Evolutionary conservation across 2,888 invertebrate genomes (phyloP), one percentile per base, ranked within the genome.

Genomic region (Heteropelma amictum): DNA sequence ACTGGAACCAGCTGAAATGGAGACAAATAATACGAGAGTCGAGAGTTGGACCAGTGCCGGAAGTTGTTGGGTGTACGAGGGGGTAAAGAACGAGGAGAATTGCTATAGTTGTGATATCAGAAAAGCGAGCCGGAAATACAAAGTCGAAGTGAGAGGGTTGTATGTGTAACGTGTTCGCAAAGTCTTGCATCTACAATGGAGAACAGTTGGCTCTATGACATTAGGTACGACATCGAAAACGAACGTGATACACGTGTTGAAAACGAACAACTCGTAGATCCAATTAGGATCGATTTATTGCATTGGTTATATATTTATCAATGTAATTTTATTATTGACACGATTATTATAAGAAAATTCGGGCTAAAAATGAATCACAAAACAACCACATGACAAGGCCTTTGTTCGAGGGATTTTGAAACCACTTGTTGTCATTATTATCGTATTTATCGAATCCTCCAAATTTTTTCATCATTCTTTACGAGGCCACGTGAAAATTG

Each of bases 1-100:
- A 42, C 28, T 21, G 23, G 8, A 21, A 40, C 12, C 21, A 19
- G 28, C 10, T 28, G 58, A 38, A 49, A 49, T 33, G 45, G 10
- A 64, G 60, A 40, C 21, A 33, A 12, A 19, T 35, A 51, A 26
- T 30, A 17, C 8, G 60, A 40, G 53, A 60, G 17, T 45, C 58
- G 40, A 65, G 47, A 71, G 54, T 71, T 71, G 71, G 71, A 75
- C 70, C 8, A 56, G 49, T 75, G 75, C 71, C 75, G 71, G 67
- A 60, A 65, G 45, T 61, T 61, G 54, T 42, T 47, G 8, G 54
- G 54, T 19, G n/a, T 14, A 40, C 51, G 28, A 45, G 33, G 28
- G 69, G 17, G 40, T 45, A 38, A 65, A 54, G 45, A 35, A 56
- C 56, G 56, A 47, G 12, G 19, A 23, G 45, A 42, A 61, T 40